Conservation (phyloP, 2,113 vertebrate genomes). For the Cynoglossus semilaevis region DNA sequence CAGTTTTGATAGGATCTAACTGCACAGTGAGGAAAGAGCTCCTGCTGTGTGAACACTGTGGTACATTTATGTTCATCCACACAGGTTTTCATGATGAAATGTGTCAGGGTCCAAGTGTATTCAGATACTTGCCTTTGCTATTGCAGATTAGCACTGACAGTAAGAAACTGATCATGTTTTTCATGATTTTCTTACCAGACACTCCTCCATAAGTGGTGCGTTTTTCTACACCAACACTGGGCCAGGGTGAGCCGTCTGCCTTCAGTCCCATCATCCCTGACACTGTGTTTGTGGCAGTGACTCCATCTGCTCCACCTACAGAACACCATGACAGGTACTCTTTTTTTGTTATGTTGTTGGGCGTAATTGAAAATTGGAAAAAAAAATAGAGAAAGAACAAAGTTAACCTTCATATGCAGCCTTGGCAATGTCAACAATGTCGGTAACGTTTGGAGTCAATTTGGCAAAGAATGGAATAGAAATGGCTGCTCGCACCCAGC, state of each 20-base stretch:
- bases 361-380: background rate
- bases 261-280: constrained; percentile 90
- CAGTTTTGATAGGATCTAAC: background rate
- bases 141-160: no score
- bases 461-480: constrained; percentile 95
- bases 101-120: no score
- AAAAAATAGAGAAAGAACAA: constrained; percentile 13
- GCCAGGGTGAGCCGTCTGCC: constrained; percentile 87
- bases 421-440: constrained; percentile 87
- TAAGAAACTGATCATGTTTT: background rate
- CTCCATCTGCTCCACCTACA: constrained; percentile 87
- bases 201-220: constrained; percentile 89
- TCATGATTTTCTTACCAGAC: constrained; percentile 81
- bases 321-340: constrained; percentile 14
- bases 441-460: constrained; percentile 93
- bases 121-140: no score
- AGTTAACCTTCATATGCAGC: constrained; percentile 85
- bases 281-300: constrained; percentile 94
- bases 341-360: background rate
- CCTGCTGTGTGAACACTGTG: no score
- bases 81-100: no score
- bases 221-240: constrained; percentile 81
- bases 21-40: no score
- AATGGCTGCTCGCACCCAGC: constrained; percentile 90
- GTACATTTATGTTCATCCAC: no score